phyloP scores from a whole-genome alignment of 2,113 vertebrate species.

The Cranoglanis bouderius region DNA sequence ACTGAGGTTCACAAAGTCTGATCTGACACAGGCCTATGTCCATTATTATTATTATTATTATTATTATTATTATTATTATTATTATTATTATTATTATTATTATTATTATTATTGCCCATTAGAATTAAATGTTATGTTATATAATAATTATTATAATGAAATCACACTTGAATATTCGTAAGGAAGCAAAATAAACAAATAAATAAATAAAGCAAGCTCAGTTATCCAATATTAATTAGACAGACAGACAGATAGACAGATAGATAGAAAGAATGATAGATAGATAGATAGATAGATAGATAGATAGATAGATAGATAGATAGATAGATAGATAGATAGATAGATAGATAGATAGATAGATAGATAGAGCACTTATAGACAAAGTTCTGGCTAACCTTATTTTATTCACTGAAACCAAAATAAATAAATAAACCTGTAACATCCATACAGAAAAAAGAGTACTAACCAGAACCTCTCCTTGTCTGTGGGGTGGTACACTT shows the following conservation, averaged over 20 bases:
- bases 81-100: constrained; percentile 3
- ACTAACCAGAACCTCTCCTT: not conserved
- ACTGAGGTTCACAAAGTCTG: not conserved
- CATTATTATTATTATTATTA: not conserved
- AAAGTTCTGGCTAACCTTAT: not conserved
- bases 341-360: too few relatives aligned
- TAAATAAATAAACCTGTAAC: not conserved
- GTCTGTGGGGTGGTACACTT: not conserved
- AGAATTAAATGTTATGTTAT: not conserved
- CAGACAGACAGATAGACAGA: not conserved
- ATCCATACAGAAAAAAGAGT: not conserved
- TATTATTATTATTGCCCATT: not conserved
- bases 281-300: not conserved
- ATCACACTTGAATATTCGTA: not conserved
- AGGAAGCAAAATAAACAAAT: not conserved
- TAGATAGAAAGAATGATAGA: not conserved
- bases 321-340: not conserved
- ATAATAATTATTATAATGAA: not conserved
- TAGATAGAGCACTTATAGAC: not conserved
- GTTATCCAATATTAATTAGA: too few relatives aligned
- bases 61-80: constrained; percentile 14
- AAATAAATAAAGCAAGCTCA: not conserved
- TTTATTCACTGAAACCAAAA: not conserved
- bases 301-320: not conserved
- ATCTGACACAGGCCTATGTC: not conserved